Evolutionary conservation across 2,888 invertebrate species (phyloP), one percentile per base, ranked within the genome.

Genomic region (Fragum whitleyi): DNA sequence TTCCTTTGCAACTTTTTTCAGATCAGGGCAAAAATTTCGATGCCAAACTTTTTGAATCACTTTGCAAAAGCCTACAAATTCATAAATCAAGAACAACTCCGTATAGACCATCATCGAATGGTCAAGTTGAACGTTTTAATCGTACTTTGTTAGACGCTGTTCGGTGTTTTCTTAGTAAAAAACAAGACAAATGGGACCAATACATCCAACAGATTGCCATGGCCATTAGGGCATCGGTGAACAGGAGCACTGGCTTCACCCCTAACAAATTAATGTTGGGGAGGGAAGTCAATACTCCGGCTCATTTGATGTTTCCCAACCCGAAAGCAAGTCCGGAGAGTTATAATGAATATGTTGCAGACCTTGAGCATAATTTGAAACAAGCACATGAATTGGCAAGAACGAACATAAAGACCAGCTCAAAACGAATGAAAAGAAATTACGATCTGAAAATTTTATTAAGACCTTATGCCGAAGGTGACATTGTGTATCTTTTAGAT

Each of bases 371-470:
- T 9, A 42, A 57, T 11, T 26, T 78, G 0, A 9, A 47, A 28
- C 9, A 28, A 28, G 74, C 74, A 2, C 70, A 74, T 39, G 19
- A 62, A 5, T 16, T 29, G 0, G 74, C 78, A 5, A 21, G 74
- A 11, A 26, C n/a, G 5, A 28, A 16, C 1, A 19, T 78, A 28
- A 77, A 77, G n/a, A 53, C 69, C 21, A 23, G 61, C 0, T 23
- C 47, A 28, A 73, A 74, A 16, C 2, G 62, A 0, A 73, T 73
- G 67, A 72, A 77, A 59, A 39, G 51, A 32, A 61, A 78, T 14
- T 72, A 77, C 42, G 77, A 77, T 23, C 23, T 77, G 6, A 62
- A 51, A 21, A n/a, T n/a, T n/a, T n/a, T n/a, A n/a, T n/a, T n/a
- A n/a, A n/a, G n/a, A n/a, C n/a, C n/a, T n/a, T n/a, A n/a, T n/a